phyloP scores from a whole-genome alignment of 2,113 vertebrate species.

The Delphinus delphis region DNA sequence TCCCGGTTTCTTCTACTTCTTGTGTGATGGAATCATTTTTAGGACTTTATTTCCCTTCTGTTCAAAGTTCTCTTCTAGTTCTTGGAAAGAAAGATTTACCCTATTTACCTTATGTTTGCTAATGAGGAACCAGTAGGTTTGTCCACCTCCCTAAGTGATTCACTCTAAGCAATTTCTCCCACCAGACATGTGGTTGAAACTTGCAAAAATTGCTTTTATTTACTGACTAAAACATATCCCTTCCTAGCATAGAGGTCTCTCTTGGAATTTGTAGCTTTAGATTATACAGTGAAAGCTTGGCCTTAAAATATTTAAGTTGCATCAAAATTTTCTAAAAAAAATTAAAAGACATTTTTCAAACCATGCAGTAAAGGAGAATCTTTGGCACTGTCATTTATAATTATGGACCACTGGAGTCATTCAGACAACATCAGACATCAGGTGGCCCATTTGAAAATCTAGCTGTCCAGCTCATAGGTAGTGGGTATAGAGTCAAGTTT shows the following conservation, averaged over 20 bases:
- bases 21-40: not conserved
- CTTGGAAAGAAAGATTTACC: not conserved
- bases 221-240: not conserved
- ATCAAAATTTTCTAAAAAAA: not conserved
- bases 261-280: not conserved
- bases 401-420: not conserved
- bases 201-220: not conserved
- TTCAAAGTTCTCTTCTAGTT: not conserved
- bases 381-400: not conserved
- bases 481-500: not conserved
- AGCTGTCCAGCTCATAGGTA: not conserved
- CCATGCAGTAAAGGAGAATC: not conserved
- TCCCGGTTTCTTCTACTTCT: not conserved
- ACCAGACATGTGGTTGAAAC: not conserved
- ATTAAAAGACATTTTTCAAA: not conserved
- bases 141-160: not conserved
- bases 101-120: not conserved
- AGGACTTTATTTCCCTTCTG: not conserved
- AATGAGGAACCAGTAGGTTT: not conserved
- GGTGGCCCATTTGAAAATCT: not conserved
- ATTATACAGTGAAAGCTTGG: not conserved
- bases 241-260: not conserved
- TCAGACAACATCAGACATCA: not conserved
- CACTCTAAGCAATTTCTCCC: not conserved
- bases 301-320: not conserved